Evolutionary conservation across 2,888 invertebrate species (phyloP), one percentile per base, ranked within the genome.

Genomic region (Gibbula magus): DNA sequence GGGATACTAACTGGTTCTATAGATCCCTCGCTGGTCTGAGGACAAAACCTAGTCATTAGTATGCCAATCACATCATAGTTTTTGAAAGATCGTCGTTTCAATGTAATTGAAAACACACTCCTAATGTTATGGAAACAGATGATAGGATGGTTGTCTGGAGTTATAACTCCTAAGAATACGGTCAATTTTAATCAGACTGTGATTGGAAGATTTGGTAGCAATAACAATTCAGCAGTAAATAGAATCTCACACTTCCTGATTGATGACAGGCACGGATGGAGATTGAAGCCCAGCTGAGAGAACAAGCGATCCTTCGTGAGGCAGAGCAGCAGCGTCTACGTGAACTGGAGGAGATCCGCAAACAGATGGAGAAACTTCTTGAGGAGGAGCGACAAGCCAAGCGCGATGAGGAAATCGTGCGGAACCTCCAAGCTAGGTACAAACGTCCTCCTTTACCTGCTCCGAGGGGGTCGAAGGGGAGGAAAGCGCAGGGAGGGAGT

Each of bases 341-440:
- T 88, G 96, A 96, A 92, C 93, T 97, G 81, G 96, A 96, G 91
- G 94, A 95, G 85, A 94, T 96, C 4, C 95, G 96, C 90, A 93
- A 94, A 13, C 95, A 96, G 88, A 92, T 97, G 75, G 96, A 96
- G 91, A 94, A 94, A 82, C 92, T 96, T 2, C 92, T 97, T 18
- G 96, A 96, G 85, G 96, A 96, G 92, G 97, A 97, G 91, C 96
- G 96, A 0, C 96, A 96, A 92, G 96, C 97, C 0, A 96, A 96
- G 89, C 93, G 95, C 85, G 97, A 97, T 86, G 97, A 97, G 92
- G 97, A 97, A 94, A 96, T 96, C 82, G 95, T 95, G 82, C 89
- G 93, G 53, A 91, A 90, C 82, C 89, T 94, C 32, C 94, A 94
- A 85, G 86, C 91, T 29, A 89, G 87, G 92, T 92, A 83, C 70